Evolutionary conservation across 2,888 invertebrate genomes (phyloP), one percentile per base, ranked within the genome.

Genomic region (Nomada hirtipes): DNA sequence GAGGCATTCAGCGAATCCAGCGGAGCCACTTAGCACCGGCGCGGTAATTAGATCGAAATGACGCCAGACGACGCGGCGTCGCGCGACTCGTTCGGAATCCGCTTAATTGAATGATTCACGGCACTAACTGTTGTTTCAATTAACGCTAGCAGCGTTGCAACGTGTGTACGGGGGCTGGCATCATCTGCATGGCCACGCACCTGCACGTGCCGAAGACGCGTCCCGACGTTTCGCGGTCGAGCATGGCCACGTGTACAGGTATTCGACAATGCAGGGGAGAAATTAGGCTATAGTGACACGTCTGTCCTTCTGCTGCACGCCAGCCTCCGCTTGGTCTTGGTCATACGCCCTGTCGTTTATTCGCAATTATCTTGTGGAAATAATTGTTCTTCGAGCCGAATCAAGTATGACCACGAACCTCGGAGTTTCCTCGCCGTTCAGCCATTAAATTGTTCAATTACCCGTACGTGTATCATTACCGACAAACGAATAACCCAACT

Each of bases 31-130:
- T 82, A 82, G 75, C 70, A 55, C 71, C 36, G 69, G 57, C 57
- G 67, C 55, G 65, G 60, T 82, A 75, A 82, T 83, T 83, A 82
- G 65, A 83, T 82, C 74, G 74, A 76, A 82, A 78, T 67, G 83
- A 76, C 72, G 80, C 79, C 79, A 80, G 80, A 80, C 71, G 76
- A 76, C 73, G 73, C 68, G 76, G 73, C 67, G 83, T 74, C 64
- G 53, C 64, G 63, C 76, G 72, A 83, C 75, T 83, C 63, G 63
- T 83, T 77, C 74, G 75, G 77, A 77, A 84, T 84, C 75, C 81
- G 74, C 77, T 83, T 84, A 81, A 82, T 85, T 81, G 77, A 85
- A 78, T 85, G 74, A 85, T 85, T 84, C 82, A 84, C 67, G 68
- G 73, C 59, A 69, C 71, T 76, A 81, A 83, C 78, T 83, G 77